These are phyloP conservation scores for Patella pellucida DNA, from an alignment of 2,888 invertebrate genomes.

Conservation along the genomic window DNA sequence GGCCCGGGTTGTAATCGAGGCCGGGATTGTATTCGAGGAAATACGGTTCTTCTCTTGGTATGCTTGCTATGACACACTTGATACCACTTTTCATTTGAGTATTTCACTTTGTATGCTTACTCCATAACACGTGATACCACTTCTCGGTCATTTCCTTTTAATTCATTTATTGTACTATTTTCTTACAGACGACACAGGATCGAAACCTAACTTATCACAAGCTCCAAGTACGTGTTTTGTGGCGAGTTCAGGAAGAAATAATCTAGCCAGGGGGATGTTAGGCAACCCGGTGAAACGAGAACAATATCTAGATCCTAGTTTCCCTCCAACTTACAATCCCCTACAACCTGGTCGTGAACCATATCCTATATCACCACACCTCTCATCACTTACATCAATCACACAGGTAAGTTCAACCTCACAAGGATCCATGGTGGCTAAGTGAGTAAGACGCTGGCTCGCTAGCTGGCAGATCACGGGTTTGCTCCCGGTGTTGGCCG, in stretches of 20 bases:
- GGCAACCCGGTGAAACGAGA: constrained; percentile 35
- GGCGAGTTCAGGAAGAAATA: constrained; percentile 46
- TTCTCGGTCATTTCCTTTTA: background rate
- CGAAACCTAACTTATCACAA: constrained; percentile 54
- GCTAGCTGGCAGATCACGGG: no score
- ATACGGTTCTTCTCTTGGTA: no score
- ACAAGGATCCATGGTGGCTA: no score
- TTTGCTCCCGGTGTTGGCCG: no score
- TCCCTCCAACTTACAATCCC: constrained; percentile 23
- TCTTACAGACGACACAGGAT: constrained; percentile 56
- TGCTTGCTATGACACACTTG: no score
- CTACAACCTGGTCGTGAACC: constrained; percentile 22
- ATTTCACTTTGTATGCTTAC: no score
- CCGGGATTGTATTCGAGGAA: no score
- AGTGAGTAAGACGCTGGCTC: no score
- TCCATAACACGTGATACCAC: no score
- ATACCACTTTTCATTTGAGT: no score
- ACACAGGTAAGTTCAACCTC: background rate
- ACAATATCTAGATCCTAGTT: constrained; percentile 24
- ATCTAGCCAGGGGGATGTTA: constrained; percentile 30
- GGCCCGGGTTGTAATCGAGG: no score
- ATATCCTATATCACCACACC: constrained; percentile 33
- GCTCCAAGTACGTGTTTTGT: constrained; percentile 64
- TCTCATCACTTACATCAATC: constrained; percentile 27
- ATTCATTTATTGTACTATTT: background rate